A percentile compares a stretch with the other conserved stretches of the same genome.
Conservation (phyloP, 2,888 invertebrate species). For the Caenorhabditis sp. region DNA sequence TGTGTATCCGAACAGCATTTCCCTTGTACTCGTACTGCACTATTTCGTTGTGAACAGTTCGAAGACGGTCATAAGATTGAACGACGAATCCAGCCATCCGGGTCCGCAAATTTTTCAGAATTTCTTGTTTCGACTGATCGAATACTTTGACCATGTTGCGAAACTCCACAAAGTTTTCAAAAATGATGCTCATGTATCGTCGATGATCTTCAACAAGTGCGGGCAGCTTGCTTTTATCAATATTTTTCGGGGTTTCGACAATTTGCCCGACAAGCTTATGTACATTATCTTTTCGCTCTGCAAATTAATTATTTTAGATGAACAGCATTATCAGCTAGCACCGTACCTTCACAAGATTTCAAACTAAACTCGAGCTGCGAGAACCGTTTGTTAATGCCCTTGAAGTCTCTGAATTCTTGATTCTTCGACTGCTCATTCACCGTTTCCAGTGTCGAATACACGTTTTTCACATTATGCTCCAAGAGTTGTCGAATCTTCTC, state of each 20-base stretch:
- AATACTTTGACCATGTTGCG: slow-evolving; percentile 60
- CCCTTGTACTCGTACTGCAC: slow-evolving; percentile 72
- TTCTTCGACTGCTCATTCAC: slow-evolving; percentile 65
- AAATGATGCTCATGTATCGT: slow-evolving; percentile 39
- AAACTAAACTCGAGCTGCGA: slow-evolving; percentile 68
- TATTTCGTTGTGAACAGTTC: slow-evolving; percentile 64
- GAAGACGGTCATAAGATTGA: slow-evolving; percentile 69
- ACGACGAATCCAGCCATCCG: slow-evolving; percentile 68
- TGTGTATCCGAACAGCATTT: slow-evolving; percentile 60
- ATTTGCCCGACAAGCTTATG: slow-evolving; percentile 36
- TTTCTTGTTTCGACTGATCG: slow-evolving; percentile 70
- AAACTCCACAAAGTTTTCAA: slow-evolving; percentile 58
- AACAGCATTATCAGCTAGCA: not conserved
- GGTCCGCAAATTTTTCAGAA: slow-evolving; percentile 67
- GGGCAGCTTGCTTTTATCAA: slow-evolving; percentile 27
- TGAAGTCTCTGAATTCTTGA: slow-evolving; percentile 70
- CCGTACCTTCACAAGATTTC: slow-evolving; percentile 36
- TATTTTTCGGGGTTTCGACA: slow-evolving; percentile 47
- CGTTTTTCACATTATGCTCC: slow-evolving; percentile 41
- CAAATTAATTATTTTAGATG: not conserved
- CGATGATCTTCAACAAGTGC: slow-evolving; percentile 52
- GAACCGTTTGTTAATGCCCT: slow-evolving; percentile 74
- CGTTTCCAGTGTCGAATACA: slow-evolving; percentile 38
- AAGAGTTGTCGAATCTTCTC: slow-evolving; percentile 61
- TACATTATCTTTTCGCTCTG: slow-evolving; percentile 52